phyloP scores from a whole-genome alignment of 2,888 invertebrate genomes.

The Caenorhabditis sp. region DNA sequence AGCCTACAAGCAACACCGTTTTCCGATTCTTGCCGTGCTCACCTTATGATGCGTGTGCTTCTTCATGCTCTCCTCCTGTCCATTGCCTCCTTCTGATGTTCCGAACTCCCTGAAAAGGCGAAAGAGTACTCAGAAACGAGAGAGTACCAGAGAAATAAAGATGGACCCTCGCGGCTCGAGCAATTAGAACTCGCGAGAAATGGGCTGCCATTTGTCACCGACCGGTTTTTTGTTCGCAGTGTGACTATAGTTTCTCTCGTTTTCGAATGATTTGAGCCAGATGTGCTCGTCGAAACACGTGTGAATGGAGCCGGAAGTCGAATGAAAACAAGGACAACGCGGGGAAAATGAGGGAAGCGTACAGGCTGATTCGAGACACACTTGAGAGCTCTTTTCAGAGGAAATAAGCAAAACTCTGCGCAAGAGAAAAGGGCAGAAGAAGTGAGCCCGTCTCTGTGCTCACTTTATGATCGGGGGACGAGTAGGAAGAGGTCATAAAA shows the following conservation, averaged over 20 bases:
- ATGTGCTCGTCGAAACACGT: constrained; percentile 1
- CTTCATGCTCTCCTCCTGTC: constrained; percentile 50
- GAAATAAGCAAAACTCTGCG: no score
- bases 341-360: background rate
- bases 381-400: no score
- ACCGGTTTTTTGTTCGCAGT: background rate
- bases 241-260: constrained; percentile 5
- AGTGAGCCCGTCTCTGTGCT: no score
- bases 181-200: background rate
- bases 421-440: no score
- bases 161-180: background rate
- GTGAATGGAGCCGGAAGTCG: no score
- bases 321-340: no score
- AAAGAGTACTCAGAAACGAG: constrained; percentile 3
- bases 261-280: constrained; percentile 13
- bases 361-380: no score
- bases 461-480: no score
- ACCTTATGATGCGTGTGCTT: constrained; percentile 51
- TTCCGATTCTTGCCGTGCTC: background rate
- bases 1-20: constrained; percentile 5
- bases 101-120: background rate
- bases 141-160: background rate
- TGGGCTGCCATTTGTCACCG: constrained; percentile 26
- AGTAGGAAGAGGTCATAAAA: no score
- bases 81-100: constrained; percentile 13